Evolutionary conservation across 1,140 invertebrate genomes (phyloP).

Genomic region (Ceratina japonica): DNA sequence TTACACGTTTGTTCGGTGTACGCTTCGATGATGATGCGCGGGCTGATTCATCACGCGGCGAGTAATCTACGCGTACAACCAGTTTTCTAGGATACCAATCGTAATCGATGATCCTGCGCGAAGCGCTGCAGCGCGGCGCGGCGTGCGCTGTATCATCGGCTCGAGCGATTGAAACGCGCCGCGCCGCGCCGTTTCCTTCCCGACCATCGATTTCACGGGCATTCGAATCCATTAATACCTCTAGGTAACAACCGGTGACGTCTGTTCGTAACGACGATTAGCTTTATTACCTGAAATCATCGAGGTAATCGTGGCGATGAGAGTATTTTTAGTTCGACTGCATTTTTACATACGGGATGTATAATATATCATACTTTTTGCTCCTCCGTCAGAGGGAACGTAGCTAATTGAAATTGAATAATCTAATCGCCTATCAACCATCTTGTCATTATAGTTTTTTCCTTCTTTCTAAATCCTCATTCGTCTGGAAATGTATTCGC

Average conservation of each 20-base stretch:
- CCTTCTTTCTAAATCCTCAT: too few species aligned
- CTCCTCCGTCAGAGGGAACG: not conserved
- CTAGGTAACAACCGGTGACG: conserved; percentile 7
- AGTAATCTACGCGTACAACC: conserved; percentile 13
- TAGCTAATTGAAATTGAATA: not conserved
- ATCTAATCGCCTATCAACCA: not conserved
- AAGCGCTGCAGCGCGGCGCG: conserved; percentile 3
- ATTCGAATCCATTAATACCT: conserved; percentile 35
- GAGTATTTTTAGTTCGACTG: not conserved
- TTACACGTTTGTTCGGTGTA: not conserved
- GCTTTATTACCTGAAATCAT: conserved; percentile 14
- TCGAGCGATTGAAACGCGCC: conserved; percentile 6
- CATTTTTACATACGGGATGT: conserved; percentile 15
- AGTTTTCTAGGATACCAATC: conserved; percentile 35
- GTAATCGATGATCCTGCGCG: conserved; percentile 29
- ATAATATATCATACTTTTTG: not conserved
- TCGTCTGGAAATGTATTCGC: not conserved
- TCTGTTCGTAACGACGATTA: conserved; percentile 39
- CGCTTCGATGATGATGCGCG: conserved; percentile 14
- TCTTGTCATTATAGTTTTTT: not conserved
- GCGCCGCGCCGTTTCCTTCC: conserved; percentile 24
- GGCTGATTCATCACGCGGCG: conserved; percentile 49
- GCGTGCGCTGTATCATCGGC: conserved; percentile 19
- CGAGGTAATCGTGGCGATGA: conserved; percentile 15
- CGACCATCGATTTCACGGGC: conserved; percentile 32